Evolutionary conservation across 2,113 vertebrate species (phyloP).

Genomic region (Ceyx cyanopectus): DNA sequence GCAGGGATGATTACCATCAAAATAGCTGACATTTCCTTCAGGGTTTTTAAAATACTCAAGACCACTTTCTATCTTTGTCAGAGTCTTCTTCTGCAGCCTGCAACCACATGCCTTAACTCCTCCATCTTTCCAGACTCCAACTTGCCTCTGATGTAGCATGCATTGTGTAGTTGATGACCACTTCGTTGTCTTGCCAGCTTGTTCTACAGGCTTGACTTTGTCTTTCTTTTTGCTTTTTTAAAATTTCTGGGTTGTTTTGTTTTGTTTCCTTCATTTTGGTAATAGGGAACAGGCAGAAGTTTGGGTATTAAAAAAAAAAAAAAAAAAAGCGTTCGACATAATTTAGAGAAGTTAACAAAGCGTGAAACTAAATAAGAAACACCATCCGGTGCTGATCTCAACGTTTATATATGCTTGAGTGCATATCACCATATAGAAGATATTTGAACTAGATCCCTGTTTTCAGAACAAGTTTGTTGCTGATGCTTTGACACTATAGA

Average conservation of each 20-base stretch:
- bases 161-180: neutral
- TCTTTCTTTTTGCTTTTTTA: neutral
- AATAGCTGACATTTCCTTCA: constrained; percentile 43
- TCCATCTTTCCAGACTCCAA: constrained; percentile 23
- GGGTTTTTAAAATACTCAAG: constrained; percentile 32
- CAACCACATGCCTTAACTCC: constrained; percentile 50
- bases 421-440: neutral
- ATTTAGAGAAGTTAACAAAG: constrained; percentile 43
- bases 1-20: constrained; percentile 8
- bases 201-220: neutral
- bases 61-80: constrained; percentile 54
- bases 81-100: constrained; percentile 29
- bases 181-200: neutral
- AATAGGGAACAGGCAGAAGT: constrained; percentile 46
- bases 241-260: neutral
- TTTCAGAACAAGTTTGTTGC: neutral
- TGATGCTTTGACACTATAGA: neutral
- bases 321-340: neutral
- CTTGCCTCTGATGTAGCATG: neutral
- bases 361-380: constrained; percentile 14
- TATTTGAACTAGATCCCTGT: neutral
- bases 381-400: constrained; percentile 54
- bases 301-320: neutral
- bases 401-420: neutral
- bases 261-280: neutral